Conservation (phyloP, 1,140 invertebrate species). For the Prorops nasuta region DNA sequence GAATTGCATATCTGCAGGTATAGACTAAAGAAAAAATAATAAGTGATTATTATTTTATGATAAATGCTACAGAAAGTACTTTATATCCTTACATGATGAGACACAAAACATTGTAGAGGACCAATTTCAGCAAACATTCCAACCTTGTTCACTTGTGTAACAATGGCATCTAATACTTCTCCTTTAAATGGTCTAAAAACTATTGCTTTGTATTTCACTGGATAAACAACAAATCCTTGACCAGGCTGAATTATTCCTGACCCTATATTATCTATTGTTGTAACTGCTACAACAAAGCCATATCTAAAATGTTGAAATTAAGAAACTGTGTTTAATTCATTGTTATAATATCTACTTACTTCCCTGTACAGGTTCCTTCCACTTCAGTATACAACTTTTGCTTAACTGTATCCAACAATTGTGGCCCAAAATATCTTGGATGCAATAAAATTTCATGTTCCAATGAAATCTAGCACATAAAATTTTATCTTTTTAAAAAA, state of each 20-base stretch:
- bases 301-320: constrained; percentile 65
- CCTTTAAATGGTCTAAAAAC: constrained; percentile 99
- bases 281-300: constrained; percentile 99
- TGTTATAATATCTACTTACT: constrained; percentile 64
- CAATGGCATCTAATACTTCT: constrained; percentile 97
- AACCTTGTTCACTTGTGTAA: constrained; percentile 98
- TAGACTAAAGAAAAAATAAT: constrained; percentile 72
- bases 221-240: constrained; percentile 98
- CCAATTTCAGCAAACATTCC: constrained; percentile 99
- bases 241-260: constrained; percentile 97
- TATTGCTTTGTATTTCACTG: constrained; percentile 99
- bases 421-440: constrained; percentile 97
- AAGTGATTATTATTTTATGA: constrained; percentile 11
- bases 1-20: constrained; percentile 99
- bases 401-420: constrained; percentile 95
- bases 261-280: constrained; percentile 98
- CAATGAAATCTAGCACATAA: constrained; percentile 80
- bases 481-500: constrained; percentile 6
- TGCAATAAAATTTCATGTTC: constrained; percentile 98
- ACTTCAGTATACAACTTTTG: constrained; percentile 99
- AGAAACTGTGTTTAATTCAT: neutral
- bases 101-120: constrained; percentile 98
- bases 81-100: constrained; percentile 81
- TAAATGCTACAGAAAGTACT: constrained; percentile 9
- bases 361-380: constrained; percentile 98